These are phyloP conservation scores for Thaumatotibia leucotreta DNA, from an alignment of 1,140 invertebrate genomes.

Conservation along the genomic window DNA sequence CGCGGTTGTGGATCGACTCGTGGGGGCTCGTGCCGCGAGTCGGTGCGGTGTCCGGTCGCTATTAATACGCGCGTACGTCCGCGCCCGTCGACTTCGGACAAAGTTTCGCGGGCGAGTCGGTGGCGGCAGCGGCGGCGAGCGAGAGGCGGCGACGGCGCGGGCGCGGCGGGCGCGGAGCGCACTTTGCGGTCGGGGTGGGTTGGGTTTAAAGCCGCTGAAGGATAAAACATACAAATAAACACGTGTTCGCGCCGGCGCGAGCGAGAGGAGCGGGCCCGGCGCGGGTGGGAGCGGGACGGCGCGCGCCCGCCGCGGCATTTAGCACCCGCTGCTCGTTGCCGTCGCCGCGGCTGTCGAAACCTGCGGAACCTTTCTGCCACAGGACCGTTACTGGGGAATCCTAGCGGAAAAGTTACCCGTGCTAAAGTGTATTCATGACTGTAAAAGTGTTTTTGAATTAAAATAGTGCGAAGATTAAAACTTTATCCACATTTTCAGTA, in stretches of 20 bases:
- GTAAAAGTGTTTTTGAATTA: too few relatives aligned
- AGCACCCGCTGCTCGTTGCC: constrained; percentile 52
- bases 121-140: constrained; percentile 56
- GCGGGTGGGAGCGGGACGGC: constrained; percentile 54
- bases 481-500: too few relatives aligned
- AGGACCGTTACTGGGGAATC: constrained; percentile 25
- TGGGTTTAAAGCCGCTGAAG: constrained; percentile 78
- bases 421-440: not conserved
- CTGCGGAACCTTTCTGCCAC: constrained; percentile 1
- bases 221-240: constrained; percentile 79
- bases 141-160: constrained; percentile 68
- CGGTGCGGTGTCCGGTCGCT: constrained; percentile 65
- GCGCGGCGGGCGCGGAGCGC: constrained; percentile 66
- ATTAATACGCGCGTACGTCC: constrained; percentile 72
- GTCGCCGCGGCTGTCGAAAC: constrained; percentile 25
- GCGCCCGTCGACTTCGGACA: constrained; percentile 69
- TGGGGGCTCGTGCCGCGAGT: constrained; percentile 31
- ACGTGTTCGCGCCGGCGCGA: constrained; percentile 77
- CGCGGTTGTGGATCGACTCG: constrained; percentile 52
- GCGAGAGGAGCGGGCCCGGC: constrained; percentile 53
- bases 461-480: too few relatives aligned
- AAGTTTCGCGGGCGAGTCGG: constrained; percentile 71
- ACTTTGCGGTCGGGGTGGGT: constrained; percentile 76
- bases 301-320: constrained; percentile 70
- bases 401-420: not conserved